Conservation (phyloP, 2,888 invertebrate species). For the Athalia circularis region DNA sequence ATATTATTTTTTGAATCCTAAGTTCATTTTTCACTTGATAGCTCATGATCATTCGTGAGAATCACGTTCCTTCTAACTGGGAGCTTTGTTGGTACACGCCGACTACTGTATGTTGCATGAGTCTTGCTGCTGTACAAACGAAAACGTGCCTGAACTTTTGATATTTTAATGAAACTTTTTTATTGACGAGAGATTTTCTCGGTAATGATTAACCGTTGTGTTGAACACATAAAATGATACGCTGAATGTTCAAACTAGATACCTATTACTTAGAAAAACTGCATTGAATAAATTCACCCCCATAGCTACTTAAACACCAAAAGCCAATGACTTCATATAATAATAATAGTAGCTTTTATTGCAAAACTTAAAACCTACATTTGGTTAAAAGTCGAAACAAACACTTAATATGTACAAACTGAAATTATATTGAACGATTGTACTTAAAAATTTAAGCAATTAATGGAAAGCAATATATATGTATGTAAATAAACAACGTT, state of each 20-base stretch:
- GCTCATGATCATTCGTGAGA: background rate
- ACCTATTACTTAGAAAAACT: slow-evolving; percentile 25
- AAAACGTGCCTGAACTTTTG: slow-evolving; percentile 11
- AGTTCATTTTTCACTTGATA: no score
- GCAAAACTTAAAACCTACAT: slow-evolving; percentile 57
- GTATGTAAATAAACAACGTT: slow-evolving; percentile 38
- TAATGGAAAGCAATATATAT: slow-evolving; percentile 51
- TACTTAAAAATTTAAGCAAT: slow-evolving; percentile 50
- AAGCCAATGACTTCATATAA: slow-evolving; percentile 40
- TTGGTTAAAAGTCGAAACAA: slow-evolving; percentile 58
- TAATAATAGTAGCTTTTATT: slow-evolving; percentile 50
- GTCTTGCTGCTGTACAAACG: background rate
- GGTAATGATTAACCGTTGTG: slow-evolving; percentile 5
- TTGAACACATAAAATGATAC: slow-evolving; percentile 18
- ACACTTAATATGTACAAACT: slow-evolving; percentile 52
- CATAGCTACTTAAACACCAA: slow-evolving; percentile 40
- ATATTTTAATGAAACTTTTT: slow-evolving; percentile 19
- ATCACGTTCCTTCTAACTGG: background rate
- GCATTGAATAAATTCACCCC: slow-evolving; percentile 34
- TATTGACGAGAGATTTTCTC: slow-evolving; percentile 9
- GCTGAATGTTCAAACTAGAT: slow-evolving; percentile 6
- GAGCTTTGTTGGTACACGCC: background rate
- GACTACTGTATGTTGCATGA: background rate
- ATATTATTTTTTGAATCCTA: no score
- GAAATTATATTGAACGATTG: slow-evolving; percentile 27